phyloP scores from a whole-genome alignment of 2,797 vertebrate species.

The Mormyrus hasselquistii region DNA sequence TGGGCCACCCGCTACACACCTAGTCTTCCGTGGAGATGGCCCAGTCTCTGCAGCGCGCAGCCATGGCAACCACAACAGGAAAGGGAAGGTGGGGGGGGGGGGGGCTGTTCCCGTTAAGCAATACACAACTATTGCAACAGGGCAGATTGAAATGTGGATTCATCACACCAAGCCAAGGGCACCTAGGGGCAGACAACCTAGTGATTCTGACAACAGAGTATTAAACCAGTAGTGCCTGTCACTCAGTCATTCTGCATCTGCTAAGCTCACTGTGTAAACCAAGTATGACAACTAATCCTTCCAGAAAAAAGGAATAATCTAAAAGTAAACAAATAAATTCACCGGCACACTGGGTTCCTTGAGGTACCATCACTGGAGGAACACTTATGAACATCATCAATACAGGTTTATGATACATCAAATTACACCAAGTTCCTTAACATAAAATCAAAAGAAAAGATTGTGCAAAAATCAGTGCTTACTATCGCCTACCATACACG shows the following conservation, averaged over 20 bases:
- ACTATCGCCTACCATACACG: too few relatives aligned
- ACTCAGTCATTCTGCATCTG: conserved; percentile 49
- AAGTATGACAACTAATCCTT: neutral
- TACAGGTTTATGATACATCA: neutral
- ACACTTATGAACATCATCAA: neutral
- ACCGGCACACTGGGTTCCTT: neutral
- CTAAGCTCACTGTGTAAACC: conserved; percentile 33
- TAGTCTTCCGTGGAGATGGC: neutral
- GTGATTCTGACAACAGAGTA: conserved; percentile 43
- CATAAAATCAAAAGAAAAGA: neutral
- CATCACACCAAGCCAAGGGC: neutral
- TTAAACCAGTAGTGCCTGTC: conserved; percentile 41
- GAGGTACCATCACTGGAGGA: neutral
- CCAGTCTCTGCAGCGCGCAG: neutral
- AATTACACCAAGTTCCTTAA: neutral
- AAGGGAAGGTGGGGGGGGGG: neutral
- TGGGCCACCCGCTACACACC: neutral
- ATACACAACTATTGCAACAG: conserved; percentile 24
- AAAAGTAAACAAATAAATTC: neutral
- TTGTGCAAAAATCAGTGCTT: neutral
- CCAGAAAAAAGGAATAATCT: neutral
- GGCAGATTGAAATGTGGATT: conserved; percentile 29
- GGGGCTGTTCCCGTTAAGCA: neutral
- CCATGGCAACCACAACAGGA: neutral
- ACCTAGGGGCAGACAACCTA: conserved; percentile 2